A percentile compares a stretch with the other conserved stretches of the same genome.
Evolutionary conservation across 2,113 vertebrate genomes (phyloP).

Genomic region (Myrmophylax atrothorax): DNA sequence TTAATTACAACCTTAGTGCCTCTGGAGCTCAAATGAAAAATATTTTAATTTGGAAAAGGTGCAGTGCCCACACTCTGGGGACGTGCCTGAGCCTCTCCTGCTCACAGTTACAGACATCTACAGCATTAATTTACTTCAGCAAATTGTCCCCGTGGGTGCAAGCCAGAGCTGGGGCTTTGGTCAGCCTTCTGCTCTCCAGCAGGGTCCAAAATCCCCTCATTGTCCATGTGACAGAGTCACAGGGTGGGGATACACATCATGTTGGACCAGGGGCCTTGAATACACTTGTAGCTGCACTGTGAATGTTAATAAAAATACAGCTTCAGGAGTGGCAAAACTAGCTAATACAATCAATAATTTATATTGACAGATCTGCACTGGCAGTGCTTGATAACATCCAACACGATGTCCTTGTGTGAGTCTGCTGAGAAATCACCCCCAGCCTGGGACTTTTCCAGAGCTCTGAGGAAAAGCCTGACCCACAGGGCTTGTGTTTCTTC

Average conservation of each 20-base stretch:
- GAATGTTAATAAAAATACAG: neutral
- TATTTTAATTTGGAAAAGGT: neutral
- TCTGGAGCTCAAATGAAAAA: neutral
- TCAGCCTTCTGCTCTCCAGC: neutral
- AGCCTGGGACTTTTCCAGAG: too few relatives aligned
- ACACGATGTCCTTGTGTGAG: fast-evolving
- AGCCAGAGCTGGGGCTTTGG: neutral
- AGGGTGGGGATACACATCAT: fast-evolving
- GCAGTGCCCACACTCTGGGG: neutral
- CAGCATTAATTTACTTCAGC: neutral
- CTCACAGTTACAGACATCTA: neutral
- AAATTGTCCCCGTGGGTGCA: neutral
- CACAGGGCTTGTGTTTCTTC: too few relatives aligned
- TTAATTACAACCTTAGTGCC: neutral
- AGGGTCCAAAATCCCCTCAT: fast-evolving
- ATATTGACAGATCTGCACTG: neutral
- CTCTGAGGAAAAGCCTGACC: too few relatives aligned
- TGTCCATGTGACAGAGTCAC: fast-evolving
- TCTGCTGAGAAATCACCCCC: too few relatives aligned
- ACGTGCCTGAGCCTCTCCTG: neutral
- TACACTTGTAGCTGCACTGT: neutral
- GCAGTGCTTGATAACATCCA: fast-evolving
- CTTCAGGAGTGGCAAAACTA: neutral
- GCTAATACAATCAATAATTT: neutral
- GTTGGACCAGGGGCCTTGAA: fast-evolving